phyloP scores from a whole-genome alignment of 1,140 invertebrate species.

The Caenorhabditis tropicalis region DNA sequence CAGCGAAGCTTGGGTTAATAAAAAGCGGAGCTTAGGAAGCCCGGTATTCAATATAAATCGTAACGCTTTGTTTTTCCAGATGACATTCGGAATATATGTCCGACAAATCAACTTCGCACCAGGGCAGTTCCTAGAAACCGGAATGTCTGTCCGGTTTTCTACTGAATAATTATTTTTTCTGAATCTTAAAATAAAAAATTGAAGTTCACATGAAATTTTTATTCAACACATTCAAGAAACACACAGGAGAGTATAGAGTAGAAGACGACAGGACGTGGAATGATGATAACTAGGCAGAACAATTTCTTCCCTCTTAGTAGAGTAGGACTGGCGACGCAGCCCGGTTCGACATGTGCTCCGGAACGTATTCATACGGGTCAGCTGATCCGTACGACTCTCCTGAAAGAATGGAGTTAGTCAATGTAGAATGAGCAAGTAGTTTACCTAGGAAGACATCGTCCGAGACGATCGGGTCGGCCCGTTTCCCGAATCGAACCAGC shows the following conservation, averaged over 20 bases:
- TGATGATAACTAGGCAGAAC: background rate
- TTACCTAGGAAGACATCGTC: conserved; percentile 10
- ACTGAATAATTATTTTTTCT: background rate
- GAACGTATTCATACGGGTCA: conserved; percentile 27
- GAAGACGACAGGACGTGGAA: background rate
- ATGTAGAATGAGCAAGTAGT: background rate
- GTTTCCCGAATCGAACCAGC: conserved; percentile 52
- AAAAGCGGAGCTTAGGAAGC: too few species aligned
- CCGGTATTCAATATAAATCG: background rate
- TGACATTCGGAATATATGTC: conserved; percentile 62
- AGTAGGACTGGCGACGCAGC: background rate
- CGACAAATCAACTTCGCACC: conserved; percentile 38
- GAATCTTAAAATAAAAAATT: background rate
- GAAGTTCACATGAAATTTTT: conserved; percentile 15
- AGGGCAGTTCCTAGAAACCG: background rate
- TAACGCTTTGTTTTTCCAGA: conserved; percentile 46
- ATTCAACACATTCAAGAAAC: background rate
- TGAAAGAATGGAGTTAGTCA: background rate
- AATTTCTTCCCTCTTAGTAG: conserved; percentile 12
- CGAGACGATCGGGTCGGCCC: conserved; percentile 5
- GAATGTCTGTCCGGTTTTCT: background rate
- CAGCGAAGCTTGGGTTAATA: too few species aligned
- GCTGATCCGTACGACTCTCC: conserved; percentile 19
- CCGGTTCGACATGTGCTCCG: conserved; percentile 29
- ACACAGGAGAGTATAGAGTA: conserved; percentile 16